phyloP scores from a whole-genome alignment of 2,113 vertebrate species.

The Nothoprocta perdicaria region DNA sequence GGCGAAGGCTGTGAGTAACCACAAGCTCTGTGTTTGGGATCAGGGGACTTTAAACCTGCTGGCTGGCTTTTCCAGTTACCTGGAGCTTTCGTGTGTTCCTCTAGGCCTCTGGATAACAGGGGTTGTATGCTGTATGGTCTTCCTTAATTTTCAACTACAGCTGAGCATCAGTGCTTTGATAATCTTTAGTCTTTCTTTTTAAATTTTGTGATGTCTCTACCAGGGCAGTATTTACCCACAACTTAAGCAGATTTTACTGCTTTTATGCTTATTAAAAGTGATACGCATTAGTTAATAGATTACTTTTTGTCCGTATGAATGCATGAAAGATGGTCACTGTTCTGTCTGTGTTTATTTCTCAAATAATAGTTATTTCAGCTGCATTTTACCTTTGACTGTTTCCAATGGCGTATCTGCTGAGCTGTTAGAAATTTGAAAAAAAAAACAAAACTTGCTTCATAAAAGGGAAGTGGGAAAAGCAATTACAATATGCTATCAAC shows the following conservation, averaged over 20 bases:
- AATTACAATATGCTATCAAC: background rate
- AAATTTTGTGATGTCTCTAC: background rate
- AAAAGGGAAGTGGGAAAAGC: constrained; percentile 9
- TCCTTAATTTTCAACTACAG: background rate
- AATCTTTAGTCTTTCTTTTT: background rate
- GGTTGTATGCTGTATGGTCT: background rate
- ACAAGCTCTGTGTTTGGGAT: background rate
- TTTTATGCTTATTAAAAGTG: background rate
- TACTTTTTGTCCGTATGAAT: background rate
- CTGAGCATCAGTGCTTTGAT: background rate
- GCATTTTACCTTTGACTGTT: constrained; percentile 1
- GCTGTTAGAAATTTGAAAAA: constrained; percentile 9
- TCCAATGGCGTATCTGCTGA: background rate
- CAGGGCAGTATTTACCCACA: background rate
- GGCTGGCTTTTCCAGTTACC: background rate
- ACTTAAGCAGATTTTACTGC: background rate
- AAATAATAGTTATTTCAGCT: background rate
- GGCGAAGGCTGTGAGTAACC: background rate
- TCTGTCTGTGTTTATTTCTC: constrained; percentile 18
- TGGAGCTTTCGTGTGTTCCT: background rate
- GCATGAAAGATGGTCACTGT: background rate
- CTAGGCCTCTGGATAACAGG: background rate
- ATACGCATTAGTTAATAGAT: background rate
- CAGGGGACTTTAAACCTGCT: background rate
- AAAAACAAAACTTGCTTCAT: background rate